A percentile compares a stretch with the other conserved stretches of the same genome.
Conservation (phyloP, 2,888 invertebrate species). For the Yponomeuta malinellus region DNA sequence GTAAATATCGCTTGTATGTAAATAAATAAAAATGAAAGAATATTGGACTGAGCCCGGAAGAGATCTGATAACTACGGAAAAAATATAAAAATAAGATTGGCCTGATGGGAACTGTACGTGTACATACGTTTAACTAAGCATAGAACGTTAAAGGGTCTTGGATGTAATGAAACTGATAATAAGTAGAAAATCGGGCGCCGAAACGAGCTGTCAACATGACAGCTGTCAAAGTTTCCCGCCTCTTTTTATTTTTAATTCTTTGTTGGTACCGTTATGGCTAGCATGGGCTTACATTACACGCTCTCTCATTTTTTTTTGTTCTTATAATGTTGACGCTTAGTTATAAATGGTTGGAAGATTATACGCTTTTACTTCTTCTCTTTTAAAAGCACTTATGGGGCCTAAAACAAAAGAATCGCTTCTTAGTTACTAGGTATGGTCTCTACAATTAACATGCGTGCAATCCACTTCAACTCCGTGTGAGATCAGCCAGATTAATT, state of each 20-base stretch:
- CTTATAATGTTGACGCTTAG: not conserved
- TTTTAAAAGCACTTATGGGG: not conserved
- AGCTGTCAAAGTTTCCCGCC: constrained; percentile 38
- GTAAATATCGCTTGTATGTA: too few relatives aligned
- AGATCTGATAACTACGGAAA: too few relatives aligned
- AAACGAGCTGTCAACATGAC: constrained; percentile 46
- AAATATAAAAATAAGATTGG: too few relatives aligned
- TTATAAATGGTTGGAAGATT: not conserved
- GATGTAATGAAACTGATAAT: constrained; percentile 17
- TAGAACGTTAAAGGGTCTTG: constrained; percentile 14
- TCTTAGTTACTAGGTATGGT: not conserved
- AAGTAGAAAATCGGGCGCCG: constrained; percentile 22
- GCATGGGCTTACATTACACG: not conserved
- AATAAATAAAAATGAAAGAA: too few relatives aligned
- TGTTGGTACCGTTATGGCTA: not conserved
- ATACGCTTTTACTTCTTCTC: not conserved
- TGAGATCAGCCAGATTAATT: too few relatives aligned
- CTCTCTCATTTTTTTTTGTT: not conserved
- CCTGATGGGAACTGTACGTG: too few relatives aligned
- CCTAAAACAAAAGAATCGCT: not conserved
- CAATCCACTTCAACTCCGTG: too few relatives aligned
- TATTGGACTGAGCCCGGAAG: too few relatives aligned
- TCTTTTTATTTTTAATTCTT: constrained; percentile 15
- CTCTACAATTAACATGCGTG: not conserved
- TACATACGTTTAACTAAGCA: too few relatives aligned